Evolutionary conservation across 2,888 invertebrate species (phyloP).

Genomic region (Drosophila melanosoma): DNA sequence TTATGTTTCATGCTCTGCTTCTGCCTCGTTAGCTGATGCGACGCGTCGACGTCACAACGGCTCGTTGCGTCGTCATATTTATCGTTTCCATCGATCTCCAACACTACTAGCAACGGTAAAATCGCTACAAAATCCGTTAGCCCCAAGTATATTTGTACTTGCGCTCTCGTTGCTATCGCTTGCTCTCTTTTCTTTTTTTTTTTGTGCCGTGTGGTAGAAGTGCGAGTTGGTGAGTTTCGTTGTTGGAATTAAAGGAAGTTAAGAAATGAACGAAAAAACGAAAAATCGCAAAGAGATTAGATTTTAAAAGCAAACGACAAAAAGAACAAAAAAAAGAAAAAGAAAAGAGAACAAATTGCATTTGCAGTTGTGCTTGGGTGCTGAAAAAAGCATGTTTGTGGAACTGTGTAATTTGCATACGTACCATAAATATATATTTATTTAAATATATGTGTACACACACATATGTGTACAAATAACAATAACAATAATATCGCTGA

Average conservation of each 20-base stretch:
- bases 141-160: constrained; percentile 50
- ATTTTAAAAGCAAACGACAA: constrained; percentile 44
- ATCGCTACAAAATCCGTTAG: constrained; percentile 65
- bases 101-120: constrained; percentile 70
- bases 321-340: constrained; percentile 35
- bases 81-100: constrained; percentile 79
- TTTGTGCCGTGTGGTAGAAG: constrained; percentile 21
- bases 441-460: constrained; percentile 24
- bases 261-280: constrained; percentile 45
- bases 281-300: constrained; percentile 41
- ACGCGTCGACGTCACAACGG: constrained; percentile 66
- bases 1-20: constrained; percentile 67
- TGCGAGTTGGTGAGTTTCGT: constrained; percentile 25
- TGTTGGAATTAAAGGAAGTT: constrained; percentile 60
- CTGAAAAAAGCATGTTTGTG: constrained; percentile 28
- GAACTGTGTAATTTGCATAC: constrained; percentile 51
- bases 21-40: constrained; percentile 62
- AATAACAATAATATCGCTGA: constrained; percentile 36
- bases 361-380: constrained; percentile 48
- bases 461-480: constrained; percentile 18
- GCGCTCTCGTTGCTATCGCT: constrained; percentile 62
- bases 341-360: constrained; percentile 51
- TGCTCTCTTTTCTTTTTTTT: constrained; percentile 24
- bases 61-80: constrained; percentile 61
- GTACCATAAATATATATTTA: constrained; percentile 7